These are phyloP conservation scores for Acrobeloides nanus DNA, from an alignment of 2,888 invertebrate genomes.

Conservation along the genomic window DNA sequence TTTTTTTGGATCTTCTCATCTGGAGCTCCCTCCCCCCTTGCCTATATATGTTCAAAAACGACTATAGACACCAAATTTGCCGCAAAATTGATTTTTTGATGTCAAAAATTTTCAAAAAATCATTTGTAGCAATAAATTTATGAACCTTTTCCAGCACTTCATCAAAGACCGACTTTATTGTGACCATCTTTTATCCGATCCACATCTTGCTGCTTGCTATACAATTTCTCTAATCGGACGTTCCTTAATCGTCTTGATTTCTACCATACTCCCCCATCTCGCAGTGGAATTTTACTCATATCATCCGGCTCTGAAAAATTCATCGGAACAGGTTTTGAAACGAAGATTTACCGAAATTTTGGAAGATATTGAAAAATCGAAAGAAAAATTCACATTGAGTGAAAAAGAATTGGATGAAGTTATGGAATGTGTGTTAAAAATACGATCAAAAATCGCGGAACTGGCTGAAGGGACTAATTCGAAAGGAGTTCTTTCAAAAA, in stretches of 20 bases:
- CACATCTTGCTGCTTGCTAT: constrained; percentile 38
- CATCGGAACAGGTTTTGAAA: constrained; percentile 2
- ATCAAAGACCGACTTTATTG: constrained; percentile 49
- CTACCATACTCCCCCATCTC: constrained; percentile 48
- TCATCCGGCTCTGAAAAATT: constrained; percentile 21
- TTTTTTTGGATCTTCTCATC: too few species aligned
- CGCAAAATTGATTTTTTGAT: too few species aligned
- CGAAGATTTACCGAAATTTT: neutral
- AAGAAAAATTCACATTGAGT: constrained; percentile 3
- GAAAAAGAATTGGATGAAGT: constrained; percentile 12
- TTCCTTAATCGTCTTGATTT: constrained; percentile 27
- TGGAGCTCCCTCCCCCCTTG: too few species aligned
- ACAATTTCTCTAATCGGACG: constrained; percentile 29
- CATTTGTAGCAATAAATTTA: constrained; percentile 1
- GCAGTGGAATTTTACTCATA: constrained; percentile 36
- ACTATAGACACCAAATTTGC: too few species aligned
- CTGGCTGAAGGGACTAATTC: neutral
- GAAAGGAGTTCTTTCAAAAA: neutral
- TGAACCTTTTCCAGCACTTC: constrained; percentile 34
- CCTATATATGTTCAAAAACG: too few species aligned
- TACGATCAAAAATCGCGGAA: constrained; percentile 20
- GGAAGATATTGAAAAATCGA: neutral
- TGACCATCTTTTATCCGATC: constrained; percentile 23
- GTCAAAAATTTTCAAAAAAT: neutral
- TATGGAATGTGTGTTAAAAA: constrained; percentile 12